Evolutionary conservation across 2,888 invertebrate species (phyloP), one percentile per base, ranked within the genome.

Genomic region (Pomacea canaliculata): DNA sequence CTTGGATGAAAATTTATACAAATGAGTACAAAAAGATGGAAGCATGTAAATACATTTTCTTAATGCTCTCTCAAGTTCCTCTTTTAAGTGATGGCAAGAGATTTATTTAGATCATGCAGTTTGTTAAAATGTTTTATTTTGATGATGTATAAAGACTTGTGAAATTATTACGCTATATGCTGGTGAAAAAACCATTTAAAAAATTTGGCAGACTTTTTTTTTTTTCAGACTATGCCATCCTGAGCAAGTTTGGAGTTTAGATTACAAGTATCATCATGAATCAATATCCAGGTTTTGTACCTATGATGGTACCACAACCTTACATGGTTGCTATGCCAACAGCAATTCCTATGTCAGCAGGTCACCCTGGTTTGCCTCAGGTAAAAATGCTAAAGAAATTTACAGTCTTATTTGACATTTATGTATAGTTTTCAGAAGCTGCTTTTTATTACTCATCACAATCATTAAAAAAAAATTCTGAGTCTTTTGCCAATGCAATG

Each of bases 301-400:
- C 86, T 56, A 85, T 87, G 86, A 83, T 87, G 85, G 81, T 86
- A 81, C 85, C 84, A 71, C 85, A 85, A 78, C 87, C 85, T 75
- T 86, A 85, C 76, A 86, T 86, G 87, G 85, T 85, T 81, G 86
- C 85, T 49, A 84, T 86, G 71, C 80, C 84, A 67, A 85, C 83
- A 60, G 79, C 76, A 73, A 67, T 80, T 76, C 62, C 79, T 71
- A 62, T 80, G 76, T 70, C 81, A 65, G 73, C 83, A 16, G 65
- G 71, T 65, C 76, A 76, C 70, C 37, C 76, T 65, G 74, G 72
- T 16, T 27, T 74, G 60, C 69, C 74, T 49, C 74, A 68, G 69
- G 74, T 74, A 69, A 37, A 4, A 19, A 60, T 7, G 3, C 16
- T 60, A 5, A 5, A 19, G 16, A 48, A 48, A 70, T 19, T 70